Evolutionary conservation across 1,140 invertebrate genomes (phyloP), one percentile per base, ranked within the genome.

Genomic region (Lepidurus couesii): DNA sequence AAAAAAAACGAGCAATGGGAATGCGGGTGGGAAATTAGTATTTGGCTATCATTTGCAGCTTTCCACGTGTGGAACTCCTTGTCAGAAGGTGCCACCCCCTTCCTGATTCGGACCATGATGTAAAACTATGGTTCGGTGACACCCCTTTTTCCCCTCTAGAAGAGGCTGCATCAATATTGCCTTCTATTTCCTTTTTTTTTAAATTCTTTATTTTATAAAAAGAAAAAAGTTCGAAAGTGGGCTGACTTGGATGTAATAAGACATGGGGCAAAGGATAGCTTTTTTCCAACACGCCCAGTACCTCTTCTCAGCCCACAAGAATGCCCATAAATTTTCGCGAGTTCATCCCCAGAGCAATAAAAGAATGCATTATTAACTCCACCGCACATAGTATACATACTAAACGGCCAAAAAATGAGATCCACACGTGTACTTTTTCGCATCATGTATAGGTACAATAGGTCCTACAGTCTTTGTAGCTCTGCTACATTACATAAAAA

Each of bases 201-300:
- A 24, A 24, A 34, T 34, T 34, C 3, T 34, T 34, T 34, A 24
- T 34, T 34, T 34, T 34, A 34, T 34, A 34, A 34, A 34, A 34
- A 34, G 34, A 34, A 34, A 34, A 34, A 34, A 34, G 34, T 34
- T 34, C 34, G 34, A 65, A 65, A 65, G 53, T 65, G 53, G 53
- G 53, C 53, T 65, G 53, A 65, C 53, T 65, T 65, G 53, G 53
- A 65, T 65, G 53, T 65, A 65, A 65, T 65, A 65, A 65, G 53
- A 65, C 53, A 65, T 65, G 53, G 53, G 53, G 16, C 53, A 21
- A 65, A 65, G 53, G 53, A 65, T 65, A 9, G 53, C 53, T 11
- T 65, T 65, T 65, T 65, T 16, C 53, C 53, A 65, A 65, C 53
- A 65, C 53, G 53, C 53, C 53, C 53, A 65, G 53, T 65, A 65